These are phyloP conservation scores for Bombus ignitus DNA, from an alignment of 1,140 invertebrate species.

Conservation along the genomic window DNA sequence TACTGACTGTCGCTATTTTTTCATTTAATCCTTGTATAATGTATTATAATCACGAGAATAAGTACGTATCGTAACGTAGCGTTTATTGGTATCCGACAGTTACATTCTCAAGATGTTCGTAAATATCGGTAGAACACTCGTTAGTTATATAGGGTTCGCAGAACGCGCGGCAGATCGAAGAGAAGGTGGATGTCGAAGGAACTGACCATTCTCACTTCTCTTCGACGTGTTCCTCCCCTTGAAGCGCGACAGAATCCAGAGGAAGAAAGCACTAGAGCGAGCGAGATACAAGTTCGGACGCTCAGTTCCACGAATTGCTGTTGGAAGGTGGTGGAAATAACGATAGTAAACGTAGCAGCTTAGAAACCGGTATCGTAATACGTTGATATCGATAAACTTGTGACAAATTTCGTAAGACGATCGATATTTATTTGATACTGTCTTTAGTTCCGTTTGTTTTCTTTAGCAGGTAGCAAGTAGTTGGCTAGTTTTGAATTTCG, in stretches of 20 bases:
- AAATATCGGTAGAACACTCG: neutral
- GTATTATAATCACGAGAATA: neutral
- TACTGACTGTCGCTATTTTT: neutral
- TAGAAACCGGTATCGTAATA: neutral
- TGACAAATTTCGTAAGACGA: neutral
- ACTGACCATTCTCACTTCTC: slow-evolving; percentile 10
- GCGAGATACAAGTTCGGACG: neutral
- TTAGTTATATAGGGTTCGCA: neutral
- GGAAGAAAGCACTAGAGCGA: neutral
- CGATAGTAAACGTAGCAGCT: neutral
- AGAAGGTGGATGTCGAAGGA: neutral
- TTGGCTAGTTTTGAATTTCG: neutral
- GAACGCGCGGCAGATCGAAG: neutral
- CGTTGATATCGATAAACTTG: neutral
- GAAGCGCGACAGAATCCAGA: neutral
- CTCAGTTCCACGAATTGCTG: neutral
- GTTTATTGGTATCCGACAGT: neutral
- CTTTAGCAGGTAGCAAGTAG: neutral
- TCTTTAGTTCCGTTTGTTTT: neutral
- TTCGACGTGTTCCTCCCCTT: neutral
- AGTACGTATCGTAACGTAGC: no score
- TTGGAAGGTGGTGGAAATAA: neutral
- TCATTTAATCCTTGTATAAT: neutral
- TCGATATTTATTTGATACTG: neutral
- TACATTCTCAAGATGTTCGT: neutral